Base-by-base conservation (phyloP, 2,113 vertebrate genomes). In the Oreocharis arfaki region DNA sequence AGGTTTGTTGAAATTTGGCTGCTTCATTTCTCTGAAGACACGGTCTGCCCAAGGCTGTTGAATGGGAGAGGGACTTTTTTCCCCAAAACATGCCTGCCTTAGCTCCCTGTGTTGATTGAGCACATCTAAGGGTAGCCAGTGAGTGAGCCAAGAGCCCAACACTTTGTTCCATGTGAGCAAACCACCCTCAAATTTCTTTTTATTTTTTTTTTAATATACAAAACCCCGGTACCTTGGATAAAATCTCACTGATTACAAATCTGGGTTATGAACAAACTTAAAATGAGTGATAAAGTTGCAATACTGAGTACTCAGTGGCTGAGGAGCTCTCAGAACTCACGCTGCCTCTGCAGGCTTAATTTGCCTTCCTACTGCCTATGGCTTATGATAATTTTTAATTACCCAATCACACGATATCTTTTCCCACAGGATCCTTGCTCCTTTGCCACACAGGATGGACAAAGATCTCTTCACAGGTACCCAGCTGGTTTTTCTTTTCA, bases 321-420 rank as follows among this genome's bases (percentile, higher is more conserved):
- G 89, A 91, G 89, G 80, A 82, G 53, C 53, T 82, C 84, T 89
- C 84, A 71, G 85, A 91, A 78, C 17, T 19, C 60, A 53, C 0
- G 2, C 64, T 95, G 69, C 37, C 64, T 90, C 84, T 87, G 60
- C 88, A 93, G 83, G 69, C 83, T 95, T 94, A 87, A 95, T 96
- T 96, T 96, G 80, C 57, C 90, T 89, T 95, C 85, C 73, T 55
- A 47, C 52, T 93, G 92, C 90, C 76, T 90, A 71, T 93, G 86
- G 92, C 93, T 95, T 95, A 94, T 92, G 90, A 84, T 92, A 95
- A 95, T 95, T 96, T 97, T 94, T 94, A 95, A 96, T 96, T 96
- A 95, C 92, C 76, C 83, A 67, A 92, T 93, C 90, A 93, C 49
- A 55, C 2, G 22, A 94, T 92, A 96, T 68, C 84, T 96, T 96